Base-by-base conservation (phyloP, 2,888 invertebrate genomes). In the Flexamia atlantica region DNA sequence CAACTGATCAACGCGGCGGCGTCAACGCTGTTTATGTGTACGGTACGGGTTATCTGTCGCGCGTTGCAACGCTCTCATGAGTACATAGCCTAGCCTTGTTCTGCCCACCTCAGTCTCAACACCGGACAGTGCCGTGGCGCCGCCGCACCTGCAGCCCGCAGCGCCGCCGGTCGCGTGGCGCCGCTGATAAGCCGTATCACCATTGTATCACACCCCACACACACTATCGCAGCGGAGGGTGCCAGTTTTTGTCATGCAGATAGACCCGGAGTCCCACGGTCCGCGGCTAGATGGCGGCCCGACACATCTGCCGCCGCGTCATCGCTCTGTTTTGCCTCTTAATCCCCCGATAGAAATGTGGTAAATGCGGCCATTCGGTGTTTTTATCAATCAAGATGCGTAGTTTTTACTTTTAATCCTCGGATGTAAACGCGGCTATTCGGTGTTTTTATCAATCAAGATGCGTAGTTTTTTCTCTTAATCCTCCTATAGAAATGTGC, bases 181-280 rank as follows among this genome's bases (percentile, higher is more conserved):
- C 57, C 57, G 28, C 10, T 64, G 64, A 64, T 64, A 64, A 17
- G 20, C 14, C 28, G 14, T 64, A 64, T 64, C 64, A 64, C 28
- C 46, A 17, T 7, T 36, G 36, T 36, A 36, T 36, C 53, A 23
- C 28, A 14, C 53, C 53, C 79, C 79, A 53, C 57, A 23, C n/a
- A n/a, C n/a, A n/a, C n/a, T n/a, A n/a, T n/a, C 79, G 28, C 28
- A 25, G 42, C 42, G 12, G 20, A 57, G 79, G 79, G 79, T 79
- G 79, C 57, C 74, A 20, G 50, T 76, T 76, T 76, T 76, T 76
- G 76, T 76, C 50, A 76, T 76, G 76, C 76, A 76, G 76, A 76
- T 76, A 3, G 72, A 25, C 46, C 76, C 28, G 50, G 72, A 28
- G 28, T 79, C 79, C 79, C 79, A 79, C 79, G 79, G 50, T 36